Conservation (phyloP, 35 echinoderm and acorn worm species). For the Lytechinus variegatus region DNA sequence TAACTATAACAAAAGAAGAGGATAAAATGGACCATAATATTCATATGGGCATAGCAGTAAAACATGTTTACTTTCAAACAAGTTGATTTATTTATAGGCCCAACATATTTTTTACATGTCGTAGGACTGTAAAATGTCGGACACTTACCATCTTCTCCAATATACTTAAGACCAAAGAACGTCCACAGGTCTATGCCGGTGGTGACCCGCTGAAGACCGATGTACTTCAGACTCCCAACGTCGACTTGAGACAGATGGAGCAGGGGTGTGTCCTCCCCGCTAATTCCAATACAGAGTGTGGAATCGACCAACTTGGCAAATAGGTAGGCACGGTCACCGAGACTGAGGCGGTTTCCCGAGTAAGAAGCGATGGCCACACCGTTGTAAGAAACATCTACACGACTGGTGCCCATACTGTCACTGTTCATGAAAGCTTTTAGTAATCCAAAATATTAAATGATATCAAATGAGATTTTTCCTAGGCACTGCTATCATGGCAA, state of each 20-base stretch:
- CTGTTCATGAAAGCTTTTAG: constrained; percentile 26
- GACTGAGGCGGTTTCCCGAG: constrained; percentile 21
- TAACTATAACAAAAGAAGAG: too few relatives aligned
- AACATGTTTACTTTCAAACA: too few relatives aligned
- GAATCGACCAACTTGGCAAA: constrained; percentile 9
- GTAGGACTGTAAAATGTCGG: too few relatives aligned
- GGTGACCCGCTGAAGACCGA: constrained; percentile 18
- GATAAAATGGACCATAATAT: too few relatives aligned
- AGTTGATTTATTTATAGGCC: too few relatives aligned
- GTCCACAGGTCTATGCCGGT: constrained; percentile 24
- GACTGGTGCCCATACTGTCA: background rate
- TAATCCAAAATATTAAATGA: too few relatives aligned
- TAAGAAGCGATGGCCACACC: constrained; percentile 46
- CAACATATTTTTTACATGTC: too few relatives aligned
- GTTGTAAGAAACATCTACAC: background rate
- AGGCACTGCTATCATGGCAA: too few relatives aligned
- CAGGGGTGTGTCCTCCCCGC: constrained; percentile 1
- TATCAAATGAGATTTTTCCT: too few relatives aligned
- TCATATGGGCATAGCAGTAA: too few relatives aligned
- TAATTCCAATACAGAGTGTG: background rate
- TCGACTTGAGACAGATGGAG: constrained; percentile 10
- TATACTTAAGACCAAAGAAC: constrained; percentile 40
- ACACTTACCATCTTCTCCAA: constrained; percentile 4
- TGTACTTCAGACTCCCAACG: background rate
- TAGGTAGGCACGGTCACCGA: constrained; percentile 19